These are phyloP conservation scores for Saimiri boliviensis DNA, from an alignment of 2,113 vertebrate species.

Conservation along the genomic window DNA sequence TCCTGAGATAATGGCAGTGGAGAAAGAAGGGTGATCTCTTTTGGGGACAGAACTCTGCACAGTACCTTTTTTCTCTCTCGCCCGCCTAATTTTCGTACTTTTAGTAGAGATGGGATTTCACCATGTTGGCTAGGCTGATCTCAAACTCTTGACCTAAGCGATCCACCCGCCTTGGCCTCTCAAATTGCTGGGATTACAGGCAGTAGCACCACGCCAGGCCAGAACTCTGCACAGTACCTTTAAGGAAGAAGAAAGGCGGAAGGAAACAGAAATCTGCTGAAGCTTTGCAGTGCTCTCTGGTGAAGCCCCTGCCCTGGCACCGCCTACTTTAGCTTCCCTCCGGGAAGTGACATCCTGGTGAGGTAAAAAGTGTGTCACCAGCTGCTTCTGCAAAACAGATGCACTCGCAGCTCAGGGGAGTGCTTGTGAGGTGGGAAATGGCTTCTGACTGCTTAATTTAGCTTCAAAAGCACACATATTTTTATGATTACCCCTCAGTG, in stretches of 20 bases:
- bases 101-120: no score
- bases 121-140: no score
- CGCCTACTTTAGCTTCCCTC: not conserved
- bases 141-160: no score
- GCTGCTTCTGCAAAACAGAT: constrained; percentile 38
- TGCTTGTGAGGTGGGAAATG: not conserved
- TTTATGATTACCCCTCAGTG: not conserved
- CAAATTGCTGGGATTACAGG: no score
- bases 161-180: no score
- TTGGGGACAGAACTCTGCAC: no score
- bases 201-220: no score
- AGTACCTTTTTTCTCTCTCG: no score
- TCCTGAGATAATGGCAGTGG: not conserved
- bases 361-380: constrained; percentile 11
- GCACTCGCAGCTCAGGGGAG: not conserved
- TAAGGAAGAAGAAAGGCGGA: not conserved
- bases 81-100: no score
- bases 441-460: constrained; percentile 37
- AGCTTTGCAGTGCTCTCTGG: not conserved
- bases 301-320: not conserved
- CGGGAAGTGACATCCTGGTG: constrained; percentile 46
- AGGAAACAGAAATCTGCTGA: not conserved
- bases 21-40: not conserved
- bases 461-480: not conserved
- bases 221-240: no score